These are phyloP conservation scores for Rhodeus uyekii DNA, from an alignment of 2,797 vertebrate species.

Conservation along the genomic window DNA sequence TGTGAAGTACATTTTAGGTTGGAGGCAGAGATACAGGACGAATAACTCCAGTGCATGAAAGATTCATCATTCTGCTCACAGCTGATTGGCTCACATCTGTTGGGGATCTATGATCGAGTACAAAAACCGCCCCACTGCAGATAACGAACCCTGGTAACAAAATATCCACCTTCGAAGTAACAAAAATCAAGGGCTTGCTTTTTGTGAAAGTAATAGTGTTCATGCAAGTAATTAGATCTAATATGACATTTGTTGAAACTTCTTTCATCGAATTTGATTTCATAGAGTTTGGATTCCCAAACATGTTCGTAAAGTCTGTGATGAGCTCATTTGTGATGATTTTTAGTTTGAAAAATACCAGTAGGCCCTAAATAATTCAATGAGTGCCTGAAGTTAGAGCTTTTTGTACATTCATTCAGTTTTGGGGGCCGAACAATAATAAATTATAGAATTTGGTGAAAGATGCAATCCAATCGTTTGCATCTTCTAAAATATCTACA, in stretches of 20 bases:
- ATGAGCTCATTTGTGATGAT: not conserved
- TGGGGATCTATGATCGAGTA: not conserved
- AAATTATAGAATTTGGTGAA: not conserved
- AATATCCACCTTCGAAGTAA: not conserved
- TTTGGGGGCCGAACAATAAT: not conserved
- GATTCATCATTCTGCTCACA: not conserved
- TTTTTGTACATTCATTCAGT: not conserved
- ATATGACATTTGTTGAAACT: not conserved
- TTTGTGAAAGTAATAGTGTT: not conserved
- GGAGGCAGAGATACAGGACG: not conserved
- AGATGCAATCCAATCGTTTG: not conserved
- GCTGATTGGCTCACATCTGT: not conserved
- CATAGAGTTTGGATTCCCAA: not conserved
- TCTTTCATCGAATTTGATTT: not conserved
- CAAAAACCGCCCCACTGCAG: not conserved
- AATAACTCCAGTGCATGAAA: slow-evolving; percentile 9
- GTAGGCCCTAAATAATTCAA: slow-evolving; percentile 12
- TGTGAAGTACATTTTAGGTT: slow-evolving; percentile 20
- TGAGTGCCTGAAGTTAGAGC: not conserved
- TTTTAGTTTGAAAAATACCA: not conserved
- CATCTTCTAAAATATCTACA: not conserved
- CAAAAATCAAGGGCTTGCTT: not conserved
- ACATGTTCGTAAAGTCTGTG: not conserved
- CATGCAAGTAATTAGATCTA: not conserved
- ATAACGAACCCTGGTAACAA: not conserved